phyloP scores from a whole-genome alignment of 1,140 invertebrate genomes.

The Rhagoletis pomonella region DNA sequence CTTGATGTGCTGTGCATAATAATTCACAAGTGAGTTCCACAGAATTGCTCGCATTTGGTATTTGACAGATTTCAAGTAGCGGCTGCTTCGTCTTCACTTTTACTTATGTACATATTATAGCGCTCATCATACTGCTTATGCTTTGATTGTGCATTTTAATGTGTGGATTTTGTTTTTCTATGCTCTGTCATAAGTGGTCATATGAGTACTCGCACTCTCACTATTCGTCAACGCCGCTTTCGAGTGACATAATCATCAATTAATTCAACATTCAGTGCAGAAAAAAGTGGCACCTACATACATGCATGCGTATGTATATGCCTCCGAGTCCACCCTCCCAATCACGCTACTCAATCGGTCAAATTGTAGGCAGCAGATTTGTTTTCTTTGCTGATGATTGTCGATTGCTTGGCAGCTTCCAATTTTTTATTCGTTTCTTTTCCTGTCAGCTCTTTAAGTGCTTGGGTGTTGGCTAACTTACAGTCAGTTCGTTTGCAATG shows the following conservation, averaged over 20 bases:
- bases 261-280: constrained; percentile 69
- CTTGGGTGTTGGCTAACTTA: not conserved
- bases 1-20: constrained; percentile 47
- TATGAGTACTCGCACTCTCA: not conserved
- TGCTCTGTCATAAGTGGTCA: not conserved
- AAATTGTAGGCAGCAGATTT: not conserved
- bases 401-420: not conserved
- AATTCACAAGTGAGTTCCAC: constrained; percentile 24
- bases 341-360: not conserved
- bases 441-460: not conserved
- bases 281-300: constrained; percentile 9
- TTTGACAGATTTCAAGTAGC: constrained; percentile 44
- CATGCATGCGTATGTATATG: not conserved
- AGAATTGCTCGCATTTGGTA: constrained; percentile 29
- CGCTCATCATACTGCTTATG: not conserved
- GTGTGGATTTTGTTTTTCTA: not conserved
- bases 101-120: too few relatives aligned
- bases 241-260: constrained; percentile 72
- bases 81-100: not conserved
- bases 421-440: not conserved
- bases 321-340: not conserved
- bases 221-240: constrained; percentile 68
- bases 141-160: constrained; percentile 33
- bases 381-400: too few relatives aligned
- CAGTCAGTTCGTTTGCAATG: not conserved